These are phyloP conservation scores for Cecidostiba fungosa DNA, from an alignment of 2,888 invertebrate species.

Conservation along the genomic window DNA sequence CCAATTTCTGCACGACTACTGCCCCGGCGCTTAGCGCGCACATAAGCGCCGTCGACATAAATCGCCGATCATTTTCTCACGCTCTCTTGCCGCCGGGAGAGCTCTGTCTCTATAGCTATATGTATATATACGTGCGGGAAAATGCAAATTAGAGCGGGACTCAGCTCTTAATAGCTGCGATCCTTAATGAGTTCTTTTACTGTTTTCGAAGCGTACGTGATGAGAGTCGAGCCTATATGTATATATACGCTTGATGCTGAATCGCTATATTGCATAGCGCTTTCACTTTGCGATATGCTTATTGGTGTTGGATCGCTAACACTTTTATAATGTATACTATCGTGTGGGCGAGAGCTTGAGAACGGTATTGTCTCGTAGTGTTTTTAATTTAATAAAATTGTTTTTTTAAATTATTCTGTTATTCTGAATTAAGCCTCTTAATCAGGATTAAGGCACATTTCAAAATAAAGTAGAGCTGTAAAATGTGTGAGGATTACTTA, in stretches of 20 bases:
- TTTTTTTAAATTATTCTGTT: too few species aligned
- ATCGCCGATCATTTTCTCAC: slow-evolving; percentile 38
- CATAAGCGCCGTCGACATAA: slow-evolving; percentile 36
- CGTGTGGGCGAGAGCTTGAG: background rate
- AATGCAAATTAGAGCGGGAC: slow-evolving; percentile 23
- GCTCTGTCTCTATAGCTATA: background rate
- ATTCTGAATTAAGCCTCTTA: too few species aligned
- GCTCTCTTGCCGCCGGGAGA: background rate
- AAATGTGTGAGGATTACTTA: too few species aligned
- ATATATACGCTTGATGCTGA: too few species aligned
- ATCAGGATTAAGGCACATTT: too few species aligned
- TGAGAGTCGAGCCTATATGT: background rate
- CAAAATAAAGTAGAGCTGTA: background rate
- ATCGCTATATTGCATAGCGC: background rate
- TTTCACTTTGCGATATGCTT: background rate
- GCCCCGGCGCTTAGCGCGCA: slow-evolving; percentile 55
- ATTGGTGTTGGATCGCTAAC: too few species aligned
- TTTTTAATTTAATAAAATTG: too few species aligned
- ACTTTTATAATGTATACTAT: too few species aligned
- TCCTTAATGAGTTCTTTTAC: slow-evolving; percentile 20
- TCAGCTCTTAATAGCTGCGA: background rate
- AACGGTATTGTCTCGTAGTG: too few species aligned
- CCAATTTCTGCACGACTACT: slow-evolving; percentile 38
- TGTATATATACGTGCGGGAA: background rate
- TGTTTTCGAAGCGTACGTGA: background rate